Evolutionary conservation across 2,888 invertebrate genomes (phyloP).

Genomic region (Nemoura dubitans): DNA sequence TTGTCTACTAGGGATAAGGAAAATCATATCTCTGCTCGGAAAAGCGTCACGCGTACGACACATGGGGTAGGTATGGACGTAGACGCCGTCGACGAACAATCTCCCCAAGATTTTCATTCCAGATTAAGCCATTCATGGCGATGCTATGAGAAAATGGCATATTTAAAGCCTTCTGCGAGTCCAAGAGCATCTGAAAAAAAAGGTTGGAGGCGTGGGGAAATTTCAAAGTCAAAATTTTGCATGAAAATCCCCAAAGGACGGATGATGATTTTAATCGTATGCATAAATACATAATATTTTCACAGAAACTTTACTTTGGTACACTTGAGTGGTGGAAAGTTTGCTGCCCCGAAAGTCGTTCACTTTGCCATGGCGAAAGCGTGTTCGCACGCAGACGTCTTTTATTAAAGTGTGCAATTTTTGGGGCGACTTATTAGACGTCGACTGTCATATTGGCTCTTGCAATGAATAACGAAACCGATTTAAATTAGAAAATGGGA

Average conservation of each 20-base stretch:
- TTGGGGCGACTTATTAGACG: not conserved
- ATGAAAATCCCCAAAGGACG: not conserved
- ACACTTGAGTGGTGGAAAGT: not conserved
- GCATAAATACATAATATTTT: slow-evolving; percentile 12
- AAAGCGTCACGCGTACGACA: not conserved
- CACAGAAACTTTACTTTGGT: not conserved
- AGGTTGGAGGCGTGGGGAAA: not conserved
- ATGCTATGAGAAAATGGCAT: not conserved
- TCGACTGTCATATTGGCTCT: not conserved
- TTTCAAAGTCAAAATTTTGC: not conserved
- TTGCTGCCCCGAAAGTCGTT: not conserved
- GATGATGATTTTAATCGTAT: slow-evolving; percentile 12
- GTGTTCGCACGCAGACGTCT: too few relatives aligned
- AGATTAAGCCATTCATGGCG: slow-evolving; percentile 3
- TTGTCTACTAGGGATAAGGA: not conserved
- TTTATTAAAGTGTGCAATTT: not conserved
- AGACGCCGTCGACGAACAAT: not conserved
- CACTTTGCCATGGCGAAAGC: not conserved
- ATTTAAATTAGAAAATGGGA: too few relatives aligned
- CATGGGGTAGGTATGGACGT: too few relatives aligned
- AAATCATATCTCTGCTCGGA: not conserved
- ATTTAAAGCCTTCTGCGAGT: not conserved
- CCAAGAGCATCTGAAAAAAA: not conserved
- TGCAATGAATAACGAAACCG: too few relatives aligned
- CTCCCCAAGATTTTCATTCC: not conserved